Conservation (phyloP, 2,888 invertebrate genomes). For the Trachelus stipa region DNA sequence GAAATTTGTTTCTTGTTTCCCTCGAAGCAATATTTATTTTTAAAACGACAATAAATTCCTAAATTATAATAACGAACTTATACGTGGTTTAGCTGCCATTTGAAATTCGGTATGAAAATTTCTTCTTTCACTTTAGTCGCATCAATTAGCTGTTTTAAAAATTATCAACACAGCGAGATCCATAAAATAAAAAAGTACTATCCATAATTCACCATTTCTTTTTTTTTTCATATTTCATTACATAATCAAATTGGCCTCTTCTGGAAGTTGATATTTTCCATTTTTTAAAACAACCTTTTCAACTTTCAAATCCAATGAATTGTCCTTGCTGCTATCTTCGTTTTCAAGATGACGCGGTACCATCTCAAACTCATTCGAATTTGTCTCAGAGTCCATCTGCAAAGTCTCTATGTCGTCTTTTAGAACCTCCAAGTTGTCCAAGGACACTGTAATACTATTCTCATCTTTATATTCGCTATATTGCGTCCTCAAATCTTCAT, state of each 20-base stretch:
- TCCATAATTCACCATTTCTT: background rate
- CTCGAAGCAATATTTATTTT: background rate
- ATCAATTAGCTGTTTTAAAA: background rate
- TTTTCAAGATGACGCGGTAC: slow-evolving; percentile 45
- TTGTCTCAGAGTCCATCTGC: slow-evolving; percentile 39
- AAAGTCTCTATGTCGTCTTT: slow-evolving; percentile 38
- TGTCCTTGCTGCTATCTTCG: slow-evolving; percentile 41
- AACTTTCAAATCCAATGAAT: slow-evolving; percentile 45
- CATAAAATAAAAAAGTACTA: background rate
- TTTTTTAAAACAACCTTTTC: slow-evolving; percentile 40
- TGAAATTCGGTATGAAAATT: background rate
- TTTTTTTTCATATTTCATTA: slow-evolving; percentile 12
- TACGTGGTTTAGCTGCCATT: background rate
- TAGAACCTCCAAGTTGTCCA: slow-evolving; percentile 13
- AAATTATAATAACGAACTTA: background rate
- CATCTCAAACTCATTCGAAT: slow-evolving; percentile 54
- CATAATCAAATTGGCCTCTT: slow-evolving; percentile 39
- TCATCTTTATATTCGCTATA: slow-evolving; percentile 27
- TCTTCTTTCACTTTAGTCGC: background rate
- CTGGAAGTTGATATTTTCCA: slow-evolving; percentile 40
- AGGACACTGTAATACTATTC: slow-evolving; percentile 7
- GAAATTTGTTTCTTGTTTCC: background rate
- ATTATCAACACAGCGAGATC: background rate
- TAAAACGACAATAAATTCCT: background rate
- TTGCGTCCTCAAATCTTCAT: slow-evolving; percentile 15